Base-by-base conservation (phyloP, 2,113 vertebrate genomes). In the Alces alces region DNA sequence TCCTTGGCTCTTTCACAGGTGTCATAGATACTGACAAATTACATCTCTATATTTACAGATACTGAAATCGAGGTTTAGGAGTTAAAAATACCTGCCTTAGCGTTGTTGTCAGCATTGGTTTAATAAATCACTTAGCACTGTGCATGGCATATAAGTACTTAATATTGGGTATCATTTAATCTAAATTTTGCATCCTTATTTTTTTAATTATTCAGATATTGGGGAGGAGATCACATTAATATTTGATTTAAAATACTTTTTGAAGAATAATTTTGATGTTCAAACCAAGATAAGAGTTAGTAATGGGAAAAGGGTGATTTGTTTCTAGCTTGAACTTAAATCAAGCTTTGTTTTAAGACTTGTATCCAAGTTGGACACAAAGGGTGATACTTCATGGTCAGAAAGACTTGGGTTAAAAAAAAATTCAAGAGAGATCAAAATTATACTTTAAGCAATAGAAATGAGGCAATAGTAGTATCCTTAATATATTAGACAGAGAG, bases 401-500 rank as follows among this genome's bases (percentile, higher is more conserved):
- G 64, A 97, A 73, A 45, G 28, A 89, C 96, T 87, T 96, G 14
- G 50, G 13, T 92, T 21, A 54, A 83, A 94, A 57, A 91, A 83
- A 83, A 88, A 93, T 86, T 80, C 21, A 88, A 88, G 23, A 91
- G 30, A 25, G 83, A 36, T 96, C 66, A 83, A 86, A 96, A 98
- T 95, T 93, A 84, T 93, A 95, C 84, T 86, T 87, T 94, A 36
- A 88, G 50, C 50, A 96, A 95, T 94, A 47, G 47, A 83, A 96
- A 96, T 36, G 60, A 93, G 82, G 73, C 73, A 96, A 89, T 7
- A 85, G 82, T 84, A 93, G 96, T 91, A 94, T 90, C 45, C 86
- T 93, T 95, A 94, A 92, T n/a, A 88, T 90, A 52, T 97, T 96
- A 96, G 96, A 96, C 60, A 97, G n/a, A 95, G 89, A 97, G 61